A percentile compares a stretch with the other conserved stretches of the same genome.
Conservation (phyloP, 2,888 invertebrate genomes). For the Zaprionus lineosus region DNA sequence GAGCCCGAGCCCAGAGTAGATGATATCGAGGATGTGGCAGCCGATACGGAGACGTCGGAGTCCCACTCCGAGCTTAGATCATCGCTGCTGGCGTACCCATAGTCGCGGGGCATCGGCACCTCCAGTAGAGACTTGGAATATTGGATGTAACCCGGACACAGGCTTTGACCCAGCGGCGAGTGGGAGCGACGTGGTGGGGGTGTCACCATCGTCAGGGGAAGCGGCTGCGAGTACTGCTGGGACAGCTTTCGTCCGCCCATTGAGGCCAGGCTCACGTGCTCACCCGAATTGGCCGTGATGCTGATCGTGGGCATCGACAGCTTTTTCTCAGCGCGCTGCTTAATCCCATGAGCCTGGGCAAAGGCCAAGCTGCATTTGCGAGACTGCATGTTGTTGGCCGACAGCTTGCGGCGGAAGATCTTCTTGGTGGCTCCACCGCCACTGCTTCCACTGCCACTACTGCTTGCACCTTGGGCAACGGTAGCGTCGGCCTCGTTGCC, state of each 20-base stretch:
- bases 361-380: conserved; percentile 82
- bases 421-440: conserved; percentile 60
- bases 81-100: conserved; percentile 94
- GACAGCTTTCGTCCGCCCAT: conserved; percentile 52
- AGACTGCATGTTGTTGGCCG: conserved; percentile 76
- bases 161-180: conserved; percentile 80
- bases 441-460: not conserved
- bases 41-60: conserved; percentile 86
- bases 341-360: conserved; percentile 82
- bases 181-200: conserved; percentile 73
- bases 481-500: conserved; percentile 20
- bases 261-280: conserved; percentile 51
- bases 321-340: conserved; percentile 66
- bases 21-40: conserved; percentile 26
- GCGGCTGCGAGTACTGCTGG: conserved; percentile 48
- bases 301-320: conserved; percentile 76
- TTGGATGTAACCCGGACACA: conserved; percentile 89
- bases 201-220: conserved; percentile 16
- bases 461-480: not conserved
- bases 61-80: conserved; percentile 97
- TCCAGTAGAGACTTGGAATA: conserved; percentile 90
- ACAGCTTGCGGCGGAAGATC: conserved; percentile 79
- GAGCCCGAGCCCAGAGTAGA: conserved; percentile 19
- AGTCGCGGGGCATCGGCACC: conserved; percentile 90
- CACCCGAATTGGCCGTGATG: conserved; percentile 60